phyloP scores from a whole-genome alignment of 2,888 invertebrate species.

The Danaus chrysippus region DNA sequence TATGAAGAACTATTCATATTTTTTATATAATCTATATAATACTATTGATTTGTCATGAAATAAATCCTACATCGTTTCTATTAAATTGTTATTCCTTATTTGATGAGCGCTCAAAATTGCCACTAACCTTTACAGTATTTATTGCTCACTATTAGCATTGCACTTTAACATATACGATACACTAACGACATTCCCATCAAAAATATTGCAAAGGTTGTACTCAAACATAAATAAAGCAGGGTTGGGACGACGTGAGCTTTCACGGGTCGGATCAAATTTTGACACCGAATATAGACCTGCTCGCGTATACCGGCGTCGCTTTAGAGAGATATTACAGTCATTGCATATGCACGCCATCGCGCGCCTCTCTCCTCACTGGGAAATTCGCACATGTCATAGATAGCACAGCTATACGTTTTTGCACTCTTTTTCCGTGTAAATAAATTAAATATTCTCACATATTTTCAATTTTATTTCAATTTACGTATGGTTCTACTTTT shows the following conservation, averaged over 20 bases:
- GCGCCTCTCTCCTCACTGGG: slow-evolving; percentile 89
- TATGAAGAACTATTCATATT: not conserved
- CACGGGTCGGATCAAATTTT: slow-evolving; percentile 92
- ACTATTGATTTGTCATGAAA: no score
- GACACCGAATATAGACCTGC: slow-evolving; percentile 93
- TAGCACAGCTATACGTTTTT: slow-evolving; percentile 41
- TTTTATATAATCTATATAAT: not conserved
- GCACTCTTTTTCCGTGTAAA: not conserved
- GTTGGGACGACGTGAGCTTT: slow-evolving; percentile 94
- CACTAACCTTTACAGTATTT: no score
- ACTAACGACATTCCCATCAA: no score
- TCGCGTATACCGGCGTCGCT: slow-evolving; percentile 91
- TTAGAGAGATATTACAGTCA: slow-evolving; percentile 91
- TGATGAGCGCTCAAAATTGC: no score
- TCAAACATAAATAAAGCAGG: slow-evolving; percentile 74
- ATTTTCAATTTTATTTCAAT: no score
- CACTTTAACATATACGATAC: no score
- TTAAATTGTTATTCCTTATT: no score
- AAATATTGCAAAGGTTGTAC: no score
- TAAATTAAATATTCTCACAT: no score
- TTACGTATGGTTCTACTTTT: no score
- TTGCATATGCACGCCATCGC: slow-evolving; percentile 90
- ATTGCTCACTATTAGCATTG: no score
- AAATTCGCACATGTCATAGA: slow-evolving; percentile 90
- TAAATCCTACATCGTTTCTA: no score